These are phyloP conservation scores for Sialis fuliginosa DNA, from an alignment of 2,888 invertebrate species.

Conservation along the genomic window DNA sequence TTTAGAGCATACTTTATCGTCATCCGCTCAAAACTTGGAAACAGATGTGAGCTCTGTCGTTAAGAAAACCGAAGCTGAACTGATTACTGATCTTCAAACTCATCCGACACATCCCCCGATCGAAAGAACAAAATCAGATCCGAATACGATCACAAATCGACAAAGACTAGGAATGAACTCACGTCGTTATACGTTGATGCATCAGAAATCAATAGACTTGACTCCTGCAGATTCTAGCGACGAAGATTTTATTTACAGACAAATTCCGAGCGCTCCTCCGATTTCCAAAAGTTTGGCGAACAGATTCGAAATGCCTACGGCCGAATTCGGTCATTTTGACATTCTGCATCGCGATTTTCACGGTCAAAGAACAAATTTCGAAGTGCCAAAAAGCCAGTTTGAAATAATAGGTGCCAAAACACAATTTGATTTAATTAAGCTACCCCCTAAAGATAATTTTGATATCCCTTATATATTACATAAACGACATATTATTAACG, in stretches of 20 bases:
- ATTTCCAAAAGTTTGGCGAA: slow-evolving; percentile 40
- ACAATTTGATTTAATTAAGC: slow-evolving; percentile 26
- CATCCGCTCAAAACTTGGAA: neutral
- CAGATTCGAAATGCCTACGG: slow-evolving; percentile 26
- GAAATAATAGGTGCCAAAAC: slow-evolving; percentile 34
- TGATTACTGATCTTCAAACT: neutral
- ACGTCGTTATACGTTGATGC: slow-evolving; percentile 63
- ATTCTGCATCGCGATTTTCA: slow-evolving; percentile 29
- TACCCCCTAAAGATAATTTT: slow-evolving; percentile 35
- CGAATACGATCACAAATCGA: slow-evolving; percentile 57
- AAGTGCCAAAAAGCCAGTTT: slow-evolving; percentile 55
- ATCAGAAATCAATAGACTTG: slow-evolving; percentile 70
- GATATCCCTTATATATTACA: slow-evolving; percentile 75
- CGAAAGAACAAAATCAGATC: slow-evolving; percentile 74
- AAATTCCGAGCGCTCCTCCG: slow-evolving; percentile 51
- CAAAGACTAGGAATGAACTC: slow-evolving; percentile 54
- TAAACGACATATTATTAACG: slow-evolving; percentile 73
- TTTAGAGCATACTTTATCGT: neutral
- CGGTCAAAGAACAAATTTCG: slow-evolving; percentile 42
- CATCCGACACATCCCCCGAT: slow-evolving; percentile 41
- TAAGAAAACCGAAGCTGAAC: neutral
- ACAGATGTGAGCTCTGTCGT: neutral
- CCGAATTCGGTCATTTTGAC: slow-evolving; percentile 45
- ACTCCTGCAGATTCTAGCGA: slow-evolving; percentile 75
- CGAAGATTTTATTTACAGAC: slow-evolving; percentile 61